Evolutionary conservation across 2,113 vertebrate species (phyloP), one percentile per base, ranked within the genome.

Genomic region (Seriola dumerili): DNA sequence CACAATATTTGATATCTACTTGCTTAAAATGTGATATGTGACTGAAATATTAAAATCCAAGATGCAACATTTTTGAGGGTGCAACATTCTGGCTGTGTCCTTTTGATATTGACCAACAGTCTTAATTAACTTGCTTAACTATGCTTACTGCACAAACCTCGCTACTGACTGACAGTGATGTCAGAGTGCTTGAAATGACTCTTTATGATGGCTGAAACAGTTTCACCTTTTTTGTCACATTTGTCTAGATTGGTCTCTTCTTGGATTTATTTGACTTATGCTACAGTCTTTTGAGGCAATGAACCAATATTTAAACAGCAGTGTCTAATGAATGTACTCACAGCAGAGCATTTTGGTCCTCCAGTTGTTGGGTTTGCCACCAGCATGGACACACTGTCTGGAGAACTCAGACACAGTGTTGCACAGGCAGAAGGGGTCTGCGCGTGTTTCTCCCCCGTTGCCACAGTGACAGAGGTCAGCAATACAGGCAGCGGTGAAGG

Each of bases 321-420:
- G 19, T 17, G 55, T 69, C 12, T 42, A 21, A 23, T 52, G n/a
- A 46, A 5, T 36, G 54, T 29, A 91, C 94, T 82, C 80, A 96
- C 95, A 84, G 88, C 95, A 96, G 81, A 95, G 88, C 16, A 88
- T 81, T 9, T 81, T 40, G 2, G 84, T 92, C 61, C 92, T 91
- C 95, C 95, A 95, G 44, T 87, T 84, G 0, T 63, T 8, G 8
- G 95, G 95, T 23, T 76, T 85, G 6, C 95, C 94, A 3, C 95
- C 95, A 1, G 94, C 93, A 21, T 94, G 94, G 17, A 90, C 87
- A 13, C 95, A 96, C 87, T 95, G 95, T 17, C 93, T 89, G 9
- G 94, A 96, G 66, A 90, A 96, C 78, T 96, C 95, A 0, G 95
- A 91, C 32, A 96, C 59, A 7, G 95, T 96, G 69, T 82, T 74